phyloP scores from a whole-genome alignment of 2,888 invertebrate species.

The Rotaria sp. region DNA sequence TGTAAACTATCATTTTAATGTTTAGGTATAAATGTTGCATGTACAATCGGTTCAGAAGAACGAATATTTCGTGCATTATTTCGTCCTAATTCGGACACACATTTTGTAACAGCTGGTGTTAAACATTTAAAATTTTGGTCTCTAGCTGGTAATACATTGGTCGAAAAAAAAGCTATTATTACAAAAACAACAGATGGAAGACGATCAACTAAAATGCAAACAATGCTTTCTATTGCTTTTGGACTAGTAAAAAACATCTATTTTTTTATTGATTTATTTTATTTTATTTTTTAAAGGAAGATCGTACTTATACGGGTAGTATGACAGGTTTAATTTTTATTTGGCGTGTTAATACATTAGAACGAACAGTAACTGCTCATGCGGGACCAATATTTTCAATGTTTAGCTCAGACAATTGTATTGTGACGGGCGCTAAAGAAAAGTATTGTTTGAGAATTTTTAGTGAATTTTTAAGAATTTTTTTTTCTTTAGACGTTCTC shows the following conservation, averaged over 20 bases:
- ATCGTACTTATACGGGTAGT: constrained; percentile 54
- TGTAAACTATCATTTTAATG: background rate
- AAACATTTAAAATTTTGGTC: constrained; percentile 52
- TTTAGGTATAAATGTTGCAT: constrained; percentile 44
- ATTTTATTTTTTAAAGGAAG: constrained; percentile 48
- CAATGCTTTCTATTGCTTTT: constrained; percentile 54
- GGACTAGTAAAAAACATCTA: constrained; percentile 49
- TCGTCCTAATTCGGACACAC: constrained; percentile 54
- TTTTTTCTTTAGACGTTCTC: background rate
- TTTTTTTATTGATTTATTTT: background rate
- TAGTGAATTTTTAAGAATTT: background rate
- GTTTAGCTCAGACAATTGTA: constrained; percentile 55
- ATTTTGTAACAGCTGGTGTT: constrained; percentile 50
- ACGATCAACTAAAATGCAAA: constrained; percentile 49
- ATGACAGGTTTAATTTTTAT: constrained; percentile 56
- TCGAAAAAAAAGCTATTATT: constrained; percentile 50
- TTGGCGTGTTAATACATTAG: constrained; percentile 51
- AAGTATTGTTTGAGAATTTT: constrained; percentile 42
- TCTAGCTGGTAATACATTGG: constrained; percentile 50
- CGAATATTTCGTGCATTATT: constrained; percentile 55
- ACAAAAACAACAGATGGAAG: constrained; percentile 44
- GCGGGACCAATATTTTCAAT: constrained; percentile 55
- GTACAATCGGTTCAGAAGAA: constrained; percentile 46
- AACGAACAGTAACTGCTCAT: constrained; percentile 51
- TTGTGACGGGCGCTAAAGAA: constrained; percentile 56